Percentiles rank a stretch among this genome's conserved stretches.
phyloP scores from a whole-genome alignment of 2,113 vertebrate species.

The Gulo gulo region DNA sequence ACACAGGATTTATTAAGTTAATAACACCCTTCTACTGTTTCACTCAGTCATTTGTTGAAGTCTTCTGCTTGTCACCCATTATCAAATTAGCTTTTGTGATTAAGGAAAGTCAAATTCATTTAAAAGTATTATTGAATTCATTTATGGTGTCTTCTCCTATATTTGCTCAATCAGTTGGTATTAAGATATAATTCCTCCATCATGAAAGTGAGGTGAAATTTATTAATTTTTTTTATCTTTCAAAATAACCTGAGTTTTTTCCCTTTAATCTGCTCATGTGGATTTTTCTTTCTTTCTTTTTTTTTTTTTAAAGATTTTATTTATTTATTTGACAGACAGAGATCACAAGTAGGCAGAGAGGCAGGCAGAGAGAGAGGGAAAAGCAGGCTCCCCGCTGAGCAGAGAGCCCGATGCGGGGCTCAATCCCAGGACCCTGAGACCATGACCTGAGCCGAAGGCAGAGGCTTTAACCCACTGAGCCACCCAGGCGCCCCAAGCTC shows the following conservation, averaged over 20 bases:
- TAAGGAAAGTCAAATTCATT: slow-evolving; percentile 37
- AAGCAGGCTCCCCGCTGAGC: no score
- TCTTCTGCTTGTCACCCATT: neutral
- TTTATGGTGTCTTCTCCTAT: neutral
- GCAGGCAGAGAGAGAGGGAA: no score
- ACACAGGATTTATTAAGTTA: neutral
- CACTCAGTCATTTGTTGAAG: neutral
- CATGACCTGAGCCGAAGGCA: no score
- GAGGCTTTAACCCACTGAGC: no score
- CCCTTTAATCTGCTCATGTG: neutral
- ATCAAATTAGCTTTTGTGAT: slow-evolving; percentile 38
- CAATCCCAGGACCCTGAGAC: no score
- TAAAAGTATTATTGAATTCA: slow-evolving; percentile 11
- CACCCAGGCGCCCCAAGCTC: no score
- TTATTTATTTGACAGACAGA: no score
- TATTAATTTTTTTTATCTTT: slow-evolving; percentile 31
- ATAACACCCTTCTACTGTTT: neutral
- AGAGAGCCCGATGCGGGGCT: no score
- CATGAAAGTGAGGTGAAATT: neutral
- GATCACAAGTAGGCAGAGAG: no score
- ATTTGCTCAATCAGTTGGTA: neutral
- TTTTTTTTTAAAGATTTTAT: no score
- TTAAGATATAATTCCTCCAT: slow-evolving; percentile 13
- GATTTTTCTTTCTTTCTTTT: neutral
- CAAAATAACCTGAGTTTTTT: slow-evolving; percentile 10